Percentiles rank a stretch among this genome's conserved stretches.
These are phyloP conservation scores for Lepidocyrtinus sp. DNA, from an alignment of 2,888 invertebrate genomes.

Conservation along the genomic window DNA sequence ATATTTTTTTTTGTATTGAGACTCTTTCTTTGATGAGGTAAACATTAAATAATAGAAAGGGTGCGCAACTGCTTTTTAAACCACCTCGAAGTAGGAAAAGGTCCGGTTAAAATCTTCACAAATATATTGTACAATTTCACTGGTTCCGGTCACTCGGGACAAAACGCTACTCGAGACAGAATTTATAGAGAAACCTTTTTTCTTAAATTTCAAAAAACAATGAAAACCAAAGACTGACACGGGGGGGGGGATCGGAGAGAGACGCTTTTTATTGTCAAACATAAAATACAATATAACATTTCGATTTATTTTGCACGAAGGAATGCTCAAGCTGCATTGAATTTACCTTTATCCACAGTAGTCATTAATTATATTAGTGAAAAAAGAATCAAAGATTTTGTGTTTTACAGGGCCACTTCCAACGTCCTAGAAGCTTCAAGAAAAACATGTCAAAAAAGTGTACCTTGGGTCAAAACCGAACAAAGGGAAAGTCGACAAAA, in stretches of 20 bases:
- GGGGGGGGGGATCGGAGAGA: too few relatives aligned
- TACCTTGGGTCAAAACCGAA: constrained; percentile 14
- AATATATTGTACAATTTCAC: constrained; percentile 57
- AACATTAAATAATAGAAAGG: constrained; percentile 24
- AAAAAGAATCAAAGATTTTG: too few relatives aligned
- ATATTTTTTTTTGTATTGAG: constrained; percentile 30
- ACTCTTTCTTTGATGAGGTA: constrained; percentile 50
- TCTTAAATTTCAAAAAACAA: background rate
- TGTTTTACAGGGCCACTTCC: too few relatives aligned
- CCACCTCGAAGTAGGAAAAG: too few relatives aligned
- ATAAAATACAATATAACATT: too few relatives aligned
- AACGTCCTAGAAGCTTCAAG: background rate
- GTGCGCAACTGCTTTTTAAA: constrained; percentile 24
- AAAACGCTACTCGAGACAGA: background rate
- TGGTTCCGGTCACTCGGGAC: constrained; percentile 57
- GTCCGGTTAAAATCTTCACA: constrained; percentile 33
- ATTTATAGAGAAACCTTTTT: constrained; percentile 3
- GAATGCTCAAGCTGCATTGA: constrained; percentile 15
- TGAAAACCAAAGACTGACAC: constrained; percentile 30
- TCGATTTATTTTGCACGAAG: background rate
- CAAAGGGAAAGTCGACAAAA: constrained; percentile 39
- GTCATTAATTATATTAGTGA: too few relatives aligned
- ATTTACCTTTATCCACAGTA: background rate
- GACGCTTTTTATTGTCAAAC: background rate
- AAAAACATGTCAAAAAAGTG: constrained; percentile 8